Percentiles rank a stretch among this genome's conserved stretches.
These are phyloP conservation scores for Andrena praecox DNA, from an alignment of 2,888 invertebrate genomes.

Conservation along the genomic window DNA sequence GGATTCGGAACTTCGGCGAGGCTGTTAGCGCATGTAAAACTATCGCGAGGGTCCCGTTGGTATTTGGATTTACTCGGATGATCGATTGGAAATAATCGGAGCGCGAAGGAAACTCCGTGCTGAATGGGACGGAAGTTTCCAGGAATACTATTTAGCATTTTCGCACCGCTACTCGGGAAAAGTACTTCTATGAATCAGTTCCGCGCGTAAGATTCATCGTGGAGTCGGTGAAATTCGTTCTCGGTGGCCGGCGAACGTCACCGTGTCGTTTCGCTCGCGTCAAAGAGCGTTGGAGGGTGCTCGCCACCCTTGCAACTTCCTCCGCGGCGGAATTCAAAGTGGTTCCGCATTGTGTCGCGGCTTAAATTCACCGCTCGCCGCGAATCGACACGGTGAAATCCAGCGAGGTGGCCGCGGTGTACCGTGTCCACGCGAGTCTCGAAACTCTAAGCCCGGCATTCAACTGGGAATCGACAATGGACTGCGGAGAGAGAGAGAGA, in stretches of 20 bases:
- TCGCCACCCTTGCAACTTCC: conserved; percentile 39
- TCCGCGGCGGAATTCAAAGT: conserved; percentile 36
- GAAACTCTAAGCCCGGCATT: conserved; percentile 49
- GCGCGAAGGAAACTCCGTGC: not conserved
- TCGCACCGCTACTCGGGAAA: not conserved
- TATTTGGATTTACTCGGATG: conserved; percentile 42
- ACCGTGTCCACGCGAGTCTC: conserved; percentile 37
- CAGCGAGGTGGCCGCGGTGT: conserved; percentile 17
- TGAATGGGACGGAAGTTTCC: not conserved
- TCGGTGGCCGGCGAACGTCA: not conserved
- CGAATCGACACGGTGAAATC: conserved; percentile 47
- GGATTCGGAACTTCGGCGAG: conserved; percentile 30
- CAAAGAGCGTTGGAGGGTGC: conserved; percentile 38
- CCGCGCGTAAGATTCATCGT: not conserved
- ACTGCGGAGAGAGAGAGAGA: conserved; percentile 7
- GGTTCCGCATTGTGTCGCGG: conserved; percentile 55
- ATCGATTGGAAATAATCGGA: conserved; percentile 28
- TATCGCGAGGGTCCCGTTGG: not conserved
- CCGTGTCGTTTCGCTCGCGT: conserved; percentile 20
- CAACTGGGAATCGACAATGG: conserved; percentile 48
- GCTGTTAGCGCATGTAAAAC: conserved; percentile 30
- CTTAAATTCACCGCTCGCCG: conserved; percentile 42
- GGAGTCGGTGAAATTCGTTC: conserved; percentile 19
- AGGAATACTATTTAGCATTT: not conserved
- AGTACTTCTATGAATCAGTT: conserved; percentile 2